phyloP scores from a whole-genome alignment of 2,797 vertebrate genomes.

The Etheostoma nigrum region DNA sequence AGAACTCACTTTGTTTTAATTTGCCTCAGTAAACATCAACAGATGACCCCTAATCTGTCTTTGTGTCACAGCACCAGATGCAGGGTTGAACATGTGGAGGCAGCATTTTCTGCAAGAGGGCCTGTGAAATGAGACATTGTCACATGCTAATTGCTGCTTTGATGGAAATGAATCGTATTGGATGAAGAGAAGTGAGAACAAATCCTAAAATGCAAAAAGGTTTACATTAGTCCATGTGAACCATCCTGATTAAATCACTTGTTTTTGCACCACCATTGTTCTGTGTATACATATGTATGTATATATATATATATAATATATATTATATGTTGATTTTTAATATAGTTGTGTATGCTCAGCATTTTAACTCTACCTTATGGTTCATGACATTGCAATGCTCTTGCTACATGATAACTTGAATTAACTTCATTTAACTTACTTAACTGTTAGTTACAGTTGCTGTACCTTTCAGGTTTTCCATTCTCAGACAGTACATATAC shows the following conservation, averaged over 20 bases:
- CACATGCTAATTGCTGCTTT: constrained; percentile 47
- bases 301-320: too few relatives aligned
- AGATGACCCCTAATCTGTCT: constrained; percentile 72
- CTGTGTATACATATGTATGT: background rate
- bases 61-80: constrained; percentile 74
- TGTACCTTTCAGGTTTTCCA: background rate
- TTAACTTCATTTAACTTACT: background rate
- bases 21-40: constrained; percentile 62
- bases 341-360: background rate
- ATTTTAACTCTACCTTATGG: background rate
- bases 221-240: constrained; percentile 10
- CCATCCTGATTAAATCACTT: background rate
- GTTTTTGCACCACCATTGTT: background rate
- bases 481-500: background rate
- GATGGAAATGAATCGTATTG: constrained; percentile 18
- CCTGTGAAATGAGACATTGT: constrained; percentile 59
- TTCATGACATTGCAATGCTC: background rate
- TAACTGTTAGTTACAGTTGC: background rate
- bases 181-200: constrained; percentile 19
- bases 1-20: constrained; percentile 65
- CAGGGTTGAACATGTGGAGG: constrained; percentile 62
- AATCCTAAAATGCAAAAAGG: background rate
- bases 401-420: background rate
- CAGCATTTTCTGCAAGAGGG: constrained; percentile 67
- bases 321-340: background rate